Conservation (phyloP, 2,113 vertebrate species). For the Acrocephalus arundinaceus region DNA sequence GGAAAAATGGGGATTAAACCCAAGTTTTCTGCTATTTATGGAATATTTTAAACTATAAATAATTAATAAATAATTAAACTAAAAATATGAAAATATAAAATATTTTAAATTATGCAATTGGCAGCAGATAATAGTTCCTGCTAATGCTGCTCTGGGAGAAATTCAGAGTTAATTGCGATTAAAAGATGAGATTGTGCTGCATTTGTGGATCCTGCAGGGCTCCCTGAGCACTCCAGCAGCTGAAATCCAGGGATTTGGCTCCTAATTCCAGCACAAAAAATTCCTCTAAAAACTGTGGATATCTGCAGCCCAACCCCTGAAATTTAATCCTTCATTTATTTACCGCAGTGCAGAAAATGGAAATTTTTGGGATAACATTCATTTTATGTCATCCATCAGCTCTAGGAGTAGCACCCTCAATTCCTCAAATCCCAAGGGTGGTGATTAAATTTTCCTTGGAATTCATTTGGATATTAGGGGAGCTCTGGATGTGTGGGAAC, state of each 20-base stretch:
- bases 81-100: no score
- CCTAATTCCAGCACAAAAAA: neutral
- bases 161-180: neutral
- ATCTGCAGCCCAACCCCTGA: neutral
- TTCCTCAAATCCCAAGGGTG: neutral
- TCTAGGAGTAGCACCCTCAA: neutral
- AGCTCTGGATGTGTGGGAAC: neutral
- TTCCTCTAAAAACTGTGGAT: neutral
- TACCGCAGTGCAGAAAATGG: neutral
- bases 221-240: no score
- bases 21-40: neutral
- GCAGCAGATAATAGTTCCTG: neutral
- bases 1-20: neutral
- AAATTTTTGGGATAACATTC: no score
- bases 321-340: neutral
- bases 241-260: neutral
- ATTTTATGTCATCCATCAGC: no score
- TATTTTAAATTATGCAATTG: neutral
- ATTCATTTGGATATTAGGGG: neutral
- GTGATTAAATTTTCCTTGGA: no score
- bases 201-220: neutral
- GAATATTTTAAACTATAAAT: neutral
- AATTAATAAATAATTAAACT: no score
- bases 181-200: neutral
- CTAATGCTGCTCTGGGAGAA: neutral